Evolutionary conservation across 23 tunicate species (phyloP), one percentile per base, ranked within the genome.

Genomic region (Halocynthia aurantium): DNA sequence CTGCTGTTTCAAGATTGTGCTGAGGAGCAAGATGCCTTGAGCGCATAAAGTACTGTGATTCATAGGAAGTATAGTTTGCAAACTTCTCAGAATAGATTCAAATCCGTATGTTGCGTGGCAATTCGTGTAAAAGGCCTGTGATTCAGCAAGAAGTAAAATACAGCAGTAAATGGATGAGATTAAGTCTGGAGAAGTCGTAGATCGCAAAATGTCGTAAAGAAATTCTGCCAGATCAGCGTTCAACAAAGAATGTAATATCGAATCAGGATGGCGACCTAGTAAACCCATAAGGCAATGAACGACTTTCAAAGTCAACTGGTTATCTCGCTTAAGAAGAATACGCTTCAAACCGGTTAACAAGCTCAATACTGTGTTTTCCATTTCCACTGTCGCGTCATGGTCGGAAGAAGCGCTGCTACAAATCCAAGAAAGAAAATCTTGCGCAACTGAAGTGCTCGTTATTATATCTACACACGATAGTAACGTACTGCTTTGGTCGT

Each of bases 221-320:
- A 65, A 65, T 65, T 65, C 70, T 20, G 70, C 70, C 18, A 65
- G 17, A 65, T 65, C 70, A 8, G 70, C 70, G 31, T 65, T 65
- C 15, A 65, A 15, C 10, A 65, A 49, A 15, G 70, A 15, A 65
- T 65, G 10, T 65, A 11, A 20, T 40, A 65, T 6, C 70, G 19
- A 6, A 10, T 65, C 70, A 20, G 70, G 10, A 15, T 65, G 70
- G 10, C 70, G 70, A 65, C 70, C 70, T 9, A 65, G 10, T 0
- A 65, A 65, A 9, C 22, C 31, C 19, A 65, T 5, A 9, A 65
- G 19, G 19, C 70, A 65, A 10, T 65, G 70, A 10, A 65, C 31
- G 22, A 15, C 19, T 65, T 65, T 15, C 13, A 11, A 49, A 15
- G 70, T 65, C 70, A 65, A 15, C 70, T 49, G 22, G 22, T 65